These are phyloP conservation scores for Apeltes quadracus DNA, from an alignment of 2,113 vertebrate genomes.

Conservation along the genomic window DNA sequence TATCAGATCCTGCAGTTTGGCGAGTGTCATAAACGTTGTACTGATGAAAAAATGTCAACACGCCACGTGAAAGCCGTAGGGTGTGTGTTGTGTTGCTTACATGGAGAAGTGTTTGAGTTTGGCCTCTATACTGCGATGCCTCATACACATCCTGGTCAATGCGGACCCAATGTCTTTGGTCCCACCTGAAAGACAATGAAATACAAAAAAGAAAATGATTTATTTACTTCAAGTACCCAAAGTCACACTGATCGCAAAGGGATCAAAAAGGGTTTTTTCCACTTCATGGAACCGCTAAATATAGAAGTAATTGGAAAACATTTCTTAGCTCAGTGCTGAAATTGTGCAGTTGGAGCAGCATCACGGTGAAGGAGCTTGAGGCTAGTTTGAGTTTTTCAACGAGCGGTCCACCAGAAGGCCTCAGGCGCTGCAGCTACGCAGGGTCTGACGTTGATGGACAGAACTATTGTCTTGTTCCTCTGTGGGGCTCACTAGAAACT, in stretches of 20 bases:
- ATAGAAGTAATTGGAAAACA: background rate
- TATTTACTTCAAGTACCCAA: background rate
- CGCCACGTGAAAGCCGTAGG: background rate
- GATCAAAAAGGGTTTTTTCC: background rate
- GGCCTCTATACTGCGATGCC: conserved; percentile 96
- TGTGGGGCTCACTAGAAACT: conserved; percentile 25
- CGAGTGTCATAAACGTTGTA: no score
- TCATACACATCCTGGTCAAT: conserved; percentile 96
- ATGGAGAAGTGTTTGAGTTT: conserved; percentile 96
- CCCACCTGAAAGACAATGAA: conserved; percentile 83
- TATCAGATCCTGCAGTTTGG: no score
- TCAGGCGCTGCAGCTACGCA: conserved; percentile 41
- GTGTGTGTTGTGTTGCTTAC: conserved; percentile 76
- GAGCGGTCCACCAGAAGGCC: conserved; percentile 36
- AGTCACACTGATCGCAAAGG: background rate
- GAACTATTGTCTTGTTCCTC: conserved; percentile 60
- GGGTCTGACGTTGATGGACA: conserved; percentile 63
- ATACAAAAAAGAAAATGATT: no score
- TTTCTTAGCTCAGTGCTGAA: background rate
- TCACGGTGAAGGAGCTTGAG: conserved; percentile 4
- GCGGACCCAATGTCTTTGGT: conserved; percentile 95
- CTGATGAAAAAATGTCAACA: no score
- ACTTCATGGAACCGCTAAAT: background rate
- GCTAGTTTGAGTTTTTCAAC: conserved; percentile 40
- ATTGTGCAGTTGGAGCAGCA: conserved; percentile 14